Conservation (phyloP, 2,888 invertebrate species). For the Chorisops tibialis region DNA sequence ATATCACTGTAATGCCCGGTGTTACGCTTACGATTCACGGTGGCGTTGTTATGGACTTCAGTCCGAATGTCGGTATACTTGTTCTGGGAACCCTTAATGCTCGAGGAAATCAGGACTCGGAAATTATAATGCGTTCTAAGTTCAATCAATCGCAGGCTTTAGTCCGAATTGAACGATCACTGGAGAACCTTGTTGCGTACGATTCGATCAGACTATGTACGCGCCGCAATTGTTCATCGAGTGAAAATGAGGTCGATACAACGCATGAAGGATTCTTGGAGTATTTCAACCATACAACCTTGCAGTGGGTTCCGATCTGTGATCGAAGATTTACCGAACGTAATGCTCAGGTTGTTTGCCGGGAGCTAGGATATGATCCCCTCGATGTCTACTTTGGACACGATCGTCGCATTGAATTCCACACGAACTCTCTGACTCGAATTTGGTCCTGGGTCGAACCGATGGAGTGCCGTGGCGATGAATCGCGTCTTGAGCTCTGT, state of each 20-base stretch:
- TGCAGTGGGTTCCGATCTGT: constrained; percentile 96
- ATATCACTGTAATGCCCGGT: constrained; percentile 96
- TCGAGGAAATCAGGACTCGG: constrained; percentile 69
- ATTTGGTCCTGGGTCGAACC: constrained; percentile 97
- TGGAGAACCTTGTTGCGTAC: constrained; percentile 56
- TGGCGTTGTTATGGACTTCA: constrained; percentile 89
- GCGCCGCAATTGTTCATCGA: constrained; percentile 65
- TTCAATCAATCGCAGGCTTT: constrained; percentile 40
- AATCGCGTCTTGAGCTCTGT: constrained; percentile 75
- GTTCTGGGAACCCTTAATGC: constrained; percentile 89
- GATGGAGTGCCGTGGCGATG: constrained; percentile 75
- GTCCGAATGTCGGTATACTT: constrained; percentile 91
- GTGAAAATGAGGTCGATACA: constrained; percentile 54
- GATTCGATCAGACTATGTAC: constrained; percentile 77
- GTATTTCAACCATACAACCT: constrained; percentile 90
- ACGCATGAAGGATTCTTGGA: constrained; percentile 85
- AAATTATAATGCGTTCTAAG: constrained; percentile 73
- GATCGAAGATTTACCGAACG: constrained; percentile 93
- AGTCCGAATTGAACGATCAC: constrained; percentile 47
- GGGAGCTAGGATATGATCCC: constrained; percentile 85
- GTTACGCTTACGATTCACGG: constrained; percentile 81
- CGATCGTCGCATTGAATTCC: constrained; percentile 81
- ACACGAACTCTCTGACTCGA: constrained; percentile 79
- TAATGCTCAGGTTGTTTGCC: constrained; percentile 94
- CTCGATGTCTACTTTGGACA: constrained; percentile 85